A percentile compares a stretch with the other conserved stretches of the same genome.
Evolutionary conservation across 2,888 invertebrate species (phyloP).

Genomic region (Drosophila quinaria): DNA sequence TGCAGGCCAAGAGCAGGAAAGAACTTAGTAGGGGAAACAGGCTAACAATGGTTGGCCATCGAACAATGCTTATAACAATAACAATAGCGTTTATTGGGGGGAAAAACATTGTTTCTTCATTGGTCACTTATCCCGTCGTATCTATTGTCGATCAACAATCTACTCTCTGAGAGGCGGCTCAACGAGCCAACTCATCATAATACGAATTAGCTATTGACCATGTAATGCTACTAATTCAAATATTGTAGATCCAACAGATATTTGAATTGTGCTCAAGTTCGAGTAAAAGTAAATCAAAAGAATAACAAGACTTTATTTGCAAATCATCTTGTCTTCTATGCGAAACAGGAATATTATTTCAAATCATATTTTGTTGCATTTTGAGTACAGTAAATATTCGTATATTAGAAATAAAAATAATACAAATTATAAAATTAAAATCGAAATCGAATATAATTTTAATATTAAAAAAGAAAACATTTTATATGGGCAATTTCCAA

Average conservation of each 20-base stretch:
- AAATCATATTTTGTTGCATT: too few relatives aligned
- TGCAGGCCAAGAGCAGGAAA: neutral
- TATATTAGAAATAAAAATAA: neutral
- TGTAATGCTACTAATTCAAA: constrained; percentile 9
- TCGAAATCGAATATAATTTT: too few relatives aligned
- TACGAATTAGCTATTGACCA: constrained; percentile 22
- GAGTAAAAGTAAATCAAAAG: constrained; percentile 8
- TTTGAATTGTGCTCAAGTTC: neutral
- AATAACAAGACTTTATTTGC: neutral
- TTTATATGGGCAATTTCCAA: too few relatives aligned
- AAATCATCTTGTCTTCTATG: neutral
- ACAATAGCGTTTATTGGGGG: constrained; percentile 22
- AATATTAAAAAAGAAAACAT: too few relatives aligned
- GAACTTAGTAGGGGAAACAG: neutral
- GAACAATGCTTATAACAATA: constrained; percentile 35
- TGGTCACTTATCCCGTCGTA: constrained; percentile 27
- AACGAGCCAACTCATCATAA: constrained; percentile 13
- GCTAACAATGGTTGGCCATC: constrained; percentile 23
- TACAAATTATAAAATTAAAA: too few relatives aligned
- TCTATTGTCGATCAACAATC: constrained; percentile 27
- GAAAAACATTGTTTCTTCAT: constrained; percentile 30
- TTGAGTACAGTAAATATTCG: neutral
- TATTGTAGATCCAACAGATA: constrained; percentile 4
- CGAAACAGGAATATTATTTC: neutral
- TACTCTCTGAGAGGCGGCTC: neutral